Percentiles rank a stretch among this genome's conserved stretches.
These are phyloP conservation scores for Botrylloides violaceus DNA, from an alignment of 23 tunicate species.

Conservation along the genomic window DNA sequence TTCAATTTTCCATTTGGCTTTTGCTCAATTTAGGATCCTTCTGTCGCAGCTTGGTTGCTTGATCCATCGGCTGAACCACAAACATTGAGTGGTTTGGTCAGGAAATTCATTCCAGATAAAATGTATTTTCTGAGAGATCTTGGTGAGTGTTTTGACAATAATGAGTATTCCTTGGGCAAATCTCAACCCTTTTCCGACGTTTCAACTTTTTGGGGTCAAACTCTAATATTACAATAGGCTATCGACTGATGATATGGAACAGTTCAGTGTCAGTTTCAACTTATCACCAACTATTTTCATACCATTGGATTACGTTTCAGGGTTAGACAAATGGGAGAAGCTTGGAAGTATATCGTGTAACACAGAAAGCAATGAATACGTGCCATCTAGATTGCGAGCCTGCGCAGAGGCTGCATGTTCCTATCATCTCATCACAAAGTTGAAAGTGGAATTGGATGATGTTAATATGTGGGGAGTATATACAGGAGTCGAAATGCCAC, in stretches of 20 bases:
- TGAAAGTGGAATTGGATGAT: slow-evolving; percentile 18
- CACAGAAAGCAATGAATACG: not conserved
- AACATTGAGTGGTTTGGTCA: slow-evolving; percentile 22
- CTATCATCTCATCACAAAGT: slow-evolving; percentile 19
- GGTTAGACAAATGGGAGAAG: slow-evolving; percentile 16
- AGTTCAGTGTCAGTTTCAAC: no score
- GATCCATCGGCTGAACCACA: slow-evolving; percentile 32
- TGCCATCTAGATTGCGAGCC: slow-evolving; percentile 15
- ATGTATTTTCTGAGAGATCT: slow-evolving; percentile 1
- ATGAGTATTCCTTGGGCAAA: not conserved
- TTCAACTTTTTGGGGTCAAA: not conserved
- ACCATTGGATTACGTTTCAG: not conserved
- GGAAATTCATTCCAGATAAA: slow-evolving; percentile 10
- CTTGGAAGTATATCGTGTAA: slow-evolving; percentile 14
- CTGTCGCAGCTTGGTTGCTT: slow-evolving; percentile 53
- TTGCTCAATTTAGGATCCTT: slow-evolving; percentile 47
- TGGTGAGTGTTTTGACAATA: not conserved
- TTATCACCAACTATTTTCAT: not conserved
- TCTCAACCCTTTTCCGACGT: not conserved
- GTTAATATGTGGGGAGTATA: slow-evolving; percentile 31
- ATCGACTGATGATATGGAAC: no score
- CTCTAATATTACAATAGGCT: no score
- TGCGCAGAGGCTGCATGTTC: slow-evolving; percentile 13
- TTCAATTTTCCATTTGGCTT: no score
- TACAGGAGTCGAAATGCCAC: slow-evolving; percentile 41